Evolutionary conservation across 2,888 invertebrate genomes (phyloP), one percentile per base, ranked within the genome.

Genomic region (Torymus aiolomorphi): DNA sequence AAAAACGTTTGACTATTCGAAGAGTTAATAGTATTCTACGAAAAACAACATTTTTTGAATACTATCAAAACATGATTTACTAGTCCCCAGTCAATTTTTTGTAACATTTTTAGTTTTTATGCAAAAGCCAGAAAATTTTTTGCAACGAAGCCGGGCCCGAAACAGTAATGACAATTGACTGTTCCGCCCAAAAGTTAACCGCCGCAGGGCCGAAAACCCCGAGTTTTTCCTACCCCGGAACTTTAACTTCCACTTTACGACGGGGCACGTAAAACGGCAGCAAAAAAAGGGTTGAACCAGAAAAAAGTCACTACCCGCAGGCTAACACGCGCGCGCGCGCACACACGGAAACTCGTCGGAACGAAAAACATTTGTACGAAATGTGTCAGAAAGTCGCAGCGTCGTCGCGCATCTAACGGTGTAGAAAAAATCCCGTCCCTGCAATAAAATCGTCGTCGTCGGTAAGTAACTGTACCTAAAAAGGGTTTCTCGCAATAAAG

Each of bases 351-450:
- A 11, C 13, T 20, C 65, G 8, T 11, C 31, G 11, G 31, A 51
- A 20, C n/a, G 18, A 20, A 66, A 31, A 66, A 72, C 16, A 78
- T 78, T 49, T 42, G 71, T 51, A 56, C 57, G 16, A 80, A 80
- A 77, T 77, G 73, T 80, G 80, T 77, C 77, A 59, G 69, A 80
- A 72, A 67, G 72, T 76, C 72, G 67, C 54, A 4, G 8, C 14
- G 56, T n/a, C 12, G 70, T 13, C 51, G 42, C 57, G 10, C 70
- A 31, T 31, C 31, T 82, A 83, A 85, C 84, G 80, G 83, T 82
- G 79, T 31, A 18, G 10, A 20, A 62, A 76, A 82, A 80, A 71
- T 63, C 18, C 20, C 57, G 42, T 61, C 71, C 57, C 49, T 42
- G 14, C 4, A 3, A 31, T 31, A 31, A 31, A 31, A 31, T 13